Evolutionary conservation across 2,797 vertebrate genomes (phyloP).

Genomic region (Schizothorax lantsangensis): DNA sequence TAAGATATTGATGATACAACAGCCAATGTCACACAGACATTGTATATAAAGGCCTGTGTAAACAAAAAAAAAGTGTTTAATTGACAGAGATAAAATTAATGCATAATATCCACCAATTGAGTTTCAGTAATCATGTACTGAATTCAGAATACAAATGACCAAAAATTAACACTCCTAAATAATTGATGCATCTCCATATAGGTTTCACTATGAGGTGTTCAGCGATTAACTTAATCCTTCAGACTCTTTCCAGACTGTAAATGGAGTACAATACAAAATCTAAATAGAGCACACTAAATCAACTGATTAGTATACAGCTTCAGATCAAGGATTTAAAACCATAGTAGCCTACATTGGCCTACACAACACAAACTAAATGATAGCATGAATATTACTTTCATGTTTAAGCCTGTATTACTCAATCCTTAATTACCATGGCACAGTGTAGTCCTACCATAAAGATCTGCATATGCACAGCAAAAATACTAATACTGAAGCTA

Average conservation of each 20-base stretch:
- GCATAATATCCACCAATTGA: background rate
- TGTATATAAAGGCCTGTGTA: background rate
- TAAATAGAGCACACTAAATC: background rate
- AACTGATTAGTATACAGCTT: background rate
- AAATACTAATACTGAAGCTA: background rate
- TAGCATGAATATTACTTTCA: background rate
- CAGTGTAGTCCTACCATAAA: background rate
- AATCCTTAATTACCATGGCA: background rate
- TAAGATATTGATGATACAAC: background rate
- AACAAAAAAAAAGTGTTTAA: background rate
- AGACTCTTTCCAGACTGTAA: conserved; percentile 6
- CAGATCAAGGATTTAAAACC: background rate
- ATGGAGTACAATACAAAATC: conserved; percentile 7
- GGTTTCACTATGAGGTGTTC: background rate
- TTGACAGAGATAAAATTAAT: background rate
- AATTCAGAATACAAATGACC: background rate
- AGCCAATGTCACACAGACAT: background rate
- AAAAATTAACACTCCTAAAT: background rate
- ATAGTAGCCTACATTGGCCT: background rate
- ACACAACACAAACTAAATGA: background rate
- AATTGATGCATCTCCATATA: background rate
- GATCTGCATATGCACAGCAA: background rate
- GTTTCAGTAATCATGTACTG: background rate
- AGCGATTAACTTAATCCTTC: background rate
- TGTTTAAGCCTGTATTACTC: background rate